Percentiles rank a stretch among this genome's conserved stretches.
These are phyloP conservation scores for Andrena trimmerana DNA, from an alignment of 2,888 invertebrate species.

Conservation along the genomic window DNA sequence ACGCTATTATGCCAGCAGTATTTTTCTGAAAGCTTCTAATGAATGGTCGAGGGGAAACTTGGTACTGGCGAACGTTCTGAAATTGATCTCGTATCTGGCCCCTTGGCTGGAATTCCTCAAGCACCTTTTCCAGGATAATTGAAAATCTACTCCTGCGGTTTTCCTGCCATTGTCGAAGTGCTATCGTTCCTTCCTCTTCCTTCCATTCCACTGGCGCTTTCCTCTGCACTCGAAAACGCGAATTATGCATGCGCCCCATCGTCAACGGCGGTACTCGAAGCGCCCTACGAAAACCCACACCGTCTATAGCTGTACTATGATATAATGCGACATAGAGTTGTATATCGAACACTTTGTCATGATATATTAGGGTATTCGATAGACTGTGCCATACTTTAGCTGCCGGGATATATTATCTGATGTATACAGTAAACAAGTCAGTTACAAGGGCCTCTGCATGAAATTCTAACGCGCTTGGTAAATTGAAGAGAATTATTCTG, in stretches of 20 bases:
- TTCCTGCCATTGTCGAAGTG: slow-evolving; percentile 49
- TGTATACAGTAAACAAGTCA: not conserved
- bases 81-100: slow-evolving; percentile 22
- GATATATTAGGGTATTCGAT: not conserved
- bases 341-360: slow-evolving; percentile 10
- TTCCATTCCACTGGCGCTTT: not conserved
- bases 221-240: slow-evolving; percentile 45
- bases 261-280: slow-evolving; percentile 24
- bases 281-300: slow-evolving; percentile 15
- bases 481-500: not conserved
- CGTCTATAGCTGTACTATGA: not conserved
- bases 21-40: not conserved
- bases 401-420: not conserved
- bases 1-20: not conserved
- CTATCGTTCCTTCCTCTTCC: slow-evolving; percentile 31
- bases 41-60: not conserved
- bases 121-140: slow-evolving; percentile 65
- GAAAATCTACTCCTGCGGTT: slow-evolving; percentile 64
- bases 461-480: slow-evolving; percentile 9
- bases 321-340: slow-evolving; percentile 13
- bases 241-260: slow-evolving; percentile 57
- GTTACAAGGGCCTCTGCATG: not conserved
- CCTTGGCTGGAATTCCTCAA: slow-evolving; percentile 45
- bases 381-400: not conserved
- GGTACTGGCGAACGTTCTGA: slow-evolving; percentile 10